A percentile compares a stretch with the other conserved stretches of the same genome.
Evolutionary conservation across 2,113 vertebrate species (phyloP).

Genomic region (Pristiophorus japonicus): DNA sequence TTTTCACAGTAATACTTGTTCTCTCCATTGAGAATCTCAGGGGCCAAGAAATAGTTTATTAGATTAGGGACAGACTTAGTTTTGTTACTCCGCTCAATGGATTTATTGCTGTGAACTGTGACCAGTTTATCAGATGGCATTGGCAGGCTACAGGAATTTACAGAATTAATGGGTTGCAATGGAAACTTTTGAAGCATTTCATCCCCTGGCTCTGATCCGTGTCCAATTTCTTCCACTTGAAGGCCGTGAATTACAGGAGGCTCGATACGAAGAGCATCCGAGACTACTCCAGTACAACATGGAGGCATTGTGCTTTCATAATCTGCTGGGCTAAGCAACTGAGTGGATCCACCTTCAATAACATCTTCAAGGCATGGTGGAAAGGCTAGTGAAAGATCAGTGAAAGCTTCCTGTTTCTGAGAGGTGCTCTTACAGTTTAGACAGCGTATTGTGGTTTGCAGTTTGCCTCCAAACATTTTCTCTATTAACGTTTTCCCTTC

Average conservation of each 20-base stretch:
- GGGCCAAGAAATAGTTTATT: constrained; percentile 89
- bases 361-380: constrained; percentile 63
- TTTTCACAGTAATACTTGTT: constrained; percentile 95
- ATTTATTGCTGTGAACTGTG: not conserved
- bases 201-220: constrained; percentile 45
- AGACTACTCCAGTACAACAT: not conserved
- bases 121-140: constrained; percentile 20
- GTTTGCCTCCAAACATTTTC: constrained; percentile 84
- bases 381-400: constrained; percentile 90
- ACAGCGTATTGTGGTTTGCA: constrained; percentile 83
- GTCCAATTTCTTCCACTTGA: constrained; percentile 45
- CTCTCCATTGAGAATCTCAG: constrained; percentile 89
- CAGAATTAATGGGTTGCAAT: constrained; percentile 41
- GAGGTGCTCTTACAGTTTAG: constrained; percentile 83
- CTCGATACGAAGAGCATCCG: not conserved
- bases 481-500: constrained; percentile 77
- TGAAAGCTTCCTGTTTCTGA: constrained; percentile 90
- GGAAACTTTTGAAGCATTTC: constrained; percentile 44
- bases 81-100: constrained; percentile 41
- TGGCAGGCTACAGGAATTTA: constrained; percentile 17
- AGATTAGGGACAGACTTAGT: constrained; percentile 82
- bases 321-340: constrained; percentile 40
- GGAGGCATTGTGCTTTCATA: constrained; percentile 44
- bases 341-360: not conserved
- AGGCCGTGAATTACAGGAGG: constrained; percentile 39